Base-by-base conservation (phyloP, 2,797 vertebrate species). In the Yasuhikotakia modesta region DNA sequence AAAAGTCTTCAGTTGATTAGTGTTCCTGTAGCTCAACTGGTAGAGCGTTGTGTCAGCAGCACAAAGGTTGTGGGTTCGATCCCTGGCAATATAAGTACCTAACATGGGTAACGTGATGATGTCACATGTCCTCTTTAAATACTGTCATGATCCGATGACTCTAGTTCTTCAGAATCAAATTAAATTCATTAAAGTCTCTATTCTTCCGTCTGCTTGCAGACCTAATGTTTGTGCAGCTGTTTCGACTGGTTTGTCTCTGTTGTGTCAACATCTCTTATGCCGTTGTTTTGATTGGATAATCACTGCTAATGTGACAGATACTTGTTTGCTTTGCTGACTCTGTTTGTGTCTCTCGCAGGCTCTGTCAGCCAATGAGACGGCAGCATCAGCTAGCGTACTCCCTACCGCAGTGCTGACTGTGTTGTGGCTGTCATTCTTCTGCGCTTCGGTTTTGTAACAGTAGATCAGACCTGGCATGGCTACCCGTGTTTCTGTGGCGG, bases 381-480 rank as follows among this genome's bases (percentile, higher is more conserved):
- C 60, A 32, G 43, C 53, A 12, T 69, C 66, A 58, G 65, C 63
- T 69, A 50, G 48, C 69, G 65, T 61, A 69, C 43, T 69, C 48
- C 43, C 55, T 48, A 48, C 65, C 27, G 14, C 74, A 69, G 53
- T 76, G 74, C 65, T 60, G 57, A 70, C 69, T 46, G 64, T 16
- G 19, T 64, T 17, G 58, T 55, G 48, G 12, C 67, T 79, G 77
- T 79, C 74, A 68, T 77, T 60, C 69, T 77, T 60, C 39, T 69
- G 74, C 17, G n/a, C 19, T 8, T 30, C 5, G 12, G 61, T 55
- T 69, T 60, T 50, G 43, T 77, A 69, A 68, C 52, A 58, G 53
- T 76, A 76, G 74, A 76, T 50, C 48, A 60, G 74, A 69, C 65
- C 61, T 76, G 68, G 78, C 69, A 24, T 35, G 32, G n/a, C 46